These are phyloP conservation scores for Drosophila equinoxialis DNA, from an alignment of 1,140 invertebrate genomes.

Conservation along the genomic window DNA sequence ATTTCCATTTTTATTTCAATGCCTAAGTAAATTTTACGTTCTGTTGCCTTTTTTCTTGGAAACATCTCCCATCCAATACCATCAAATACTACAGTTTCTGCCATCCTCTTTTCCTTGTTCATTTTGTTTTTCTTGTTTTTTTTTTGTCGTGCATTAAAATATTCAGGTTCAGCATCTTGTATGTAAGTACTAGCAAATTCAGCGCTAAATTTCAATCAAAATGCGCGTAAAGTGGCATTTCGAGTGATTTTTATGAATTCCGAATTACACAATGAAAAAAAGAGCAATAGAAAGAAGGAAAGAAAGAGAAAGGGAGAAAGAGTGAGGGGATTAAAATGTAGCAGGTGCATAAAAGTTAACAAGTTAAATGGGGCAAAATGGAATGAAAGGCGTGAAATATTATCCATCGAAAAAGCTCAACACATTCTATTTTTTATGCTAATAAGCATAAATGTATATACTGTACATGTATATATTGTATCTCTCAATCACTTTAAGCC, in stretches of 20 bases:
- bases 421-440: too few species aligned
- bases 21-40: conserved; percentile 42
- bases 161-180: conserved; percentile 57
- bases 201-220: conserved; percentile 76
- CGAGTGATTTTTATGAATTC: conserved; percentile 73
- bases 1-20: conserved; percentile 8
- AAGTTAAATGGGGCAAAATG: conserved; percentile 8
- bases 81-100: neutral
- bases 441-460: too few species aligned
- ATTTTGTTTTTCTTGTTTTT: conserved; percentile 9
- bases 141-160: conserved; percentile 36
- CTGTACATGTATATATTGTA: too few species aligned
- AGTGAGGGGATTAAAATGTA: neutral
- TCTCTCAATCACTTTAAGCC: too few species aligned
- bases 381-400: neutral
- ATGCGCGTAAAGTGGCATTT: conserved; percentile 77
- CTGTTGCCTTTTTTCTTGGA: conserved; percentile 31
- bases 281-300: neutral
- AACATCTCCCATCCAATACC: neutral
- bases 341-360: conserved; percentile 20
- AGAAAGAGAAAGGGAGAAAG: neutral
- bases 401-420: neutral
- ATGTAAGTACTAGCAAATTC: conserved; percentile 65
- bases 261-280: conserved; percentile 44
- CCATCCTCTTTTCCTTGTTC: neutral